Percentiles rank a stretch among this genome's conserved stretches.
These are phyloP conservation scores for Heliconius ismenius DNA, from an alignment of 2,888 invertebrate species.

Conservation along the genomic window DNA sequence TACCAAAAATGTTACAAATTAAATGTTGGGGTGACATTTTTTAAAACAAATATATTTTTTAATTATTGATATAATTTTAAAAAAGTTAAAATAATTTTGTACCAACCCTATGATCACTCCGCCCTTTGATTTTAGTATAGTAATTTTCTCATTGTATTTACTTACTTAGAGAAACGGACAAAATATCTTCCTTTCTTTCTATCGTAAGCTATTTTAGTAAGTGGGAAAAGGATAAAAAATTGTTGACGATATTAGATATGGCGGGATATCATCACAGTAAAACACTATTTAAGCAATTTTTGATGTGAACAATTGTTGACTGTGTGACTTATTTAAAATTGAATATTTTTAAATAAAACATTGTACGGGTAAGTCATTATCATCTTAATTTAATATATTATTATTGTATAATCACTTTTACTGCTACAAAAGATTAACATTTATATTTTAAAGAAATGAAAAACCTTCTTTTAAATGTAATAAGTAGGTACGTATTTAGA, in stretches of 20 bases:
- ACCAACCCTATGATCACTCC: background rate
- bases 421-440: background rate
- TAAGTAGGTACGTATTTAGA: too few relatives aligned
- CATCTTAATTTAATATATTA: background rate
- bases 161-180: background rate
- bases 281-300: slow-evolving; percentile 2
- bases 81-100: too few relatives aligned
- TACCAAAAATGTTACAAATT: too few relatives aligned
- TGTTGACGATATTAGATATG: background rate
- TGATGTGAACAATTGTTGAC: background rate
- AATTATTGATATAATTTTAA: too few relatives aligned
- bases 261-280: background rate
- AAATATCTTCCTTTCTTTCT: background rate
- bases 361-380: background rate
- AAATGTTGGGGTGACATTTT: too few relatives aligned
- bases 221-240: background rate
- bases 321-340: background rate
- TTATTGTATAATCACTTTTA: background rate
- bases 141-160: background rate
- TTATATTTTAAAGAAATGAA: background rate
- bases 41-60: too few relatives aligned
- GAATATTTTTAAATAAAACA: background rate
- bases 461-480: background rate
- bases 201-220: background rate
- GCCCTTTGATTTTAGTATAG: background rate